Conservation (phyloP, 2,888 invertebrate species). For the Ashinkailepas kermadecensis region DNA sequence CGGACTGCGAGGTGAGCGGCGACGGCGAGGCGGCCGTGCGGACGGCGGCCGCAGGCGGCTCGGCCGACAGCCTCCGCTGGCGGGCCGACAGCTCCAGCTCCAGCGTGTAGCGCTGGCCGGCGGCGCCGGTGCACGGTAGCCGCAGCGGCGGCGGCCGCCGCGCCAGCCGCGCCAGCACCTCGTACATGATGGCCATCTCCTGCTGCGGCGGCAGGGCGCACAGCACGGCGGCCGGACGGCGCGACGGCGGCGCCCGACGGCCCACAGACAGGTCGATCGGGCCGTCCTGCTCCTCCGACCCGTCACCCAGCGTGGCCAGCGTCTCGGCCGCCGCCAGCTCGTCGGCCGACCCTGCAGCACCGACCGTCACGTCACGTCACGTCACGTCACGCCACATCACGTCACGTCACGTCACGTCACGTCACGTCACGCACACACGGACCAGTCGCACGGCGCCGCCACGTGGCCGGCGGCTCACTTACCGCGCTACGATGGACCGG, state of each 20-base stretch:
- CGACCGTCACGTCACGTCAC: background rate
- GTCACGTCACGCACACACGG: background rate
- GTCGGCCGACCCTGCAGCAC: background rate
- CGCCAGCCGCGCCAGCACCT: background rate
- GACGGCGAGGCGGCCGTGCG: background rate
- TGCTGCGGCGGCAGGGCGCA: background rate
- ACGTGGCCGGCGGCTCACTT: no score
- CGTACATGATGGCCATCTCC: background rate
- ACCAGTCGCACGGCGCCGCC: no score
- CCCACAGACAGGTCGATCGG: constrained; percentile 8
- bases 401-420: background rate
- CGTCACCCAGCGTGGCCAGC: background rate
- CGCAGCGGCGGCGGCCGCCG: background rate
- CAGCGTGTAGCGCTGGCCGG: constrained; percentile 1
- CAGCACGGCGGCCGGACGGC: background rate
- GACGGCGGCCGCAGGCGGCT: background rate
- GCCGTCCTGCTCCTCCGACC: background rate
- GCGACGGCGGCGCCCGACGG: background rate
- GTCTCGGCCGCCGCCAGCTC: constrained; percentile 1
- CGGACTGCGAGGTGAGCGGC: background rate
- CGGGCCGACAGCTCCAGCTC: constrained; percentile 4
- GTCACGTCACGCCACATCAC: background rate
- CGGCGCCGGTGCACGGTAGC: background rate
- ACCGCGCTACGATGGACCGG: no score
- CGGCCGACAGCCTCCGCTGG: background rate